Evolutionary conservation across 2,888 invertebrate species (phyloP).

Genomic region (Orchesella flavescens): DNA sequence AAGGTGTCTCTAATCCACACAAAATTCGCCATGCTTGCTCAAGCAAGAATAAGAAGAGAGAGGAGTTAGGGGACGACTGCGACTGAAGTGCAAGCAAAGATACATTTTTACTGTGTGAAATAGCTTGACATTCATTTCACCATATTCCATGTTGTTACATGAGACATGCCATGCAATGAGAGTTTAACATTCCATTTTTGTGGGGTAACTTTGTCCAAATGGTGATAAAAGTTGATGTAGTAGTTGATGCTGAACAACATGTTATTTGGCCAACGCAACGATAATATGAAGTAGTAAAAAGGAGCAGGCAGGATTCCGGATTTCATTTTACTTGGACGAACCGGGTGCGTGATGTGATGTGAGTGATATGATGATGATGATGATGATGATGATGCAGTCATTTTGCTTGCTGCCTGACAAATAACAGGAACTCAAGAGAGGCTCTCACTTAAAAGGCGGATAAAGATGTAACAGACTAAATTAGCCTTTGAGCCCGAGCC

Average conservation of each 20-base stretch:
- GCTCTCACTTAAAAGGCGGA: slow-evolving; percentile 52
- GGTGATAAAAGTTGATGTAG: not conserved
- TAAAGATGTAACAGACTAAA: slow-evolving; percentile 61
- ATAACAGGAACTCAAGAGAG: slow-evolving; percentile 56
- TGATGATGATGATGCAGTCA: slow-evolving; percentile 16
- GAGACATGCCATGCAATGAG: not conserved
- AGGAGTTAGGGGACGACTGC: not conserved
- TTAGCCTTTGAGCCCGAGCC: slow-evolving; percentile 59
- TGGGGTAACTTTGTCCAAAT: not conserved
- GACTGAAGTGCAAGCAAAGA: not conserved
- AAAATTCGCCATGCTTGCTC: slow-evolving; percentile 62
- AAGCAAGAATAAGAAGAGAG: slow-evolving; percentile 45
- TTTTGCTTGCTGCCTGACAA: slow-evolving; percentile 26
- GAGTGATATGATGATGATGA: too few relatives aligned
- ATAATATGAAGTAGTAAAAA: not conserved
- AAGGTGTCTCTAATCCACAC: slow-evolving; percentile 62
- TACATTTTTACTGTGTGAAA: not conserved
- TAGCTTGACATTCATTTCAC: not conserved
- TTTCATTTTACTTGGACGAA: not conserved
- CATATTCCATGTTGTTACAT: not conserved
- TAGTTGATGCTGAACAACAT: not conserved
- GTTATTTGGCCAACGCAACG: not conserved
- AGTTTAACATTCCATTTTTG: not conserved
- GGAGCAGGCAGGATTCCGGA: not conserved
- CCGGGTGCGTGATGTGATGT: slow-evolving; percentile 17